A percentile compares a stretch with the other conserved stretches of the same genome.
Conservation (phyloP, 2,888 invertebrate genomes). For the Pterobdella sp. region DNA sequence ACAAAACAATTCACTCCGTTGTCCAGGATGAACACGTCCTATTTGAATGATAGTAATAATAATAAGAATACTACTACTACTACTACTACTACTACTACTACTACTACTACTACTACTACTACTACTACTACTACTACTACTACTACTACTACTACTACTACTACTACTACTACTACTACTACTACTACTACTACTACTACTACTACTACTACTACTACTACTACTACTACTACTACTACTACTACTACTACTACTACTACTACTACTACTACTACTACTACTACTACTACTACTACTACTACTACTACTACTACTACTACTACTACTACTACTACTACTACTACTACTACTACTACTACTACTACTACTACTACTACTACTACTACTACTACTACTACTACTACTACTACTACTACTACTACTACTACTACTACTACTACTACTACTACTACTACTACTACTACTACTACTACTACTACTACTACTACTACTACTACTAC, state of each 20-base stretch:
- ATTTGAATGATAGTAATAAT: no score
- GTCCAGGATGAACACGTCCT: constrained; percentile 50
- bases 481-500: constrained; percentile 9
- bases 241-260: constrained; percentile 9
- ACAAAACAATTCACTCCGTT: constrained; percentile 44
- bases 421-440: constrained; percentile 9
- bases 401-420: constrained; percentile 9
- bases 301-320: constrained; percentile 16
- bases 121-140: constrained; percentile 12
- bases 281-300: constrained; percentile 9
- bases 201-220: constrained; percentile 14
- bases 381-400: constrained; percentile 14
- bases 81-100: constrained; percentile 15
- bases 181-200: constrained; percentile 14
- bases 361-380: constrained; percentile 12
- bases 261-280: constrained; percentile 9
- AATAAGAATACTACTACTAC: constrained; percentile 11
- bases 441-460: constrained; percentile 12
- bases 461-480: constrained; percentile 14
- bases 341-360: constrained; percentile 9
- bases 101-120: constrained; percentile 16
- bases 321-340: constrained; percentile 9
- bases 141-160: constrained; percentile 15
- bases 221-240: constrained; percentile 1
- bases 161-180: constrained; percentile 12